Conservation (phyloP, 2,113 vertebrate species). For the Podiceps cristatus region DNA sequence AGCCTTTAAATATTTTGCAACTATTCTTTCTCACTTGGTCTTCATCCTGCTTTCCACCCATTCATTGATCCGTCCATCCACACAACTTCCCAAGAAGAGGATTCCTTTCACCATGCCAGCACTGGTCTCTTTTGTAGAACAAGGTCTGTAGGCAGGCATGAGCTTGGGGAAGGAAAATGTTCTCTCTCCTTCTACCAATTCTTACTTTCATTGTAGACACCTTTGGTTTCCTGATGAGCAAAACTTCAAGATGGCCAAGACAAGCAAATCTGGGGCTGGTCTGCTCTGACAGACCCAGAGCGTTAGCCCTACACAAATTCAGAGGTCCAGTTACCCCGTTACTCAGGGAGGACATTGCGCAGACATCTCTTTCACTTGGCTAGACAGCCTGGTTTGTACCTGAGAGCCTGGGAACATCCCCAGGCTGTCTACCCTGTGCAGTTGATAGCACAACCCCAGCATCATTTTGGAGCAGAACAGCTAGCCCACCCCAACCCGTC, state of each 20-base stretch:
- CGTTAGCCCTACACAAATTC: not conserved
- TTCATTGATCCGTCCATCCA: not conserved
- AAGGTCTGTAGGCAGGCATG: not conserved
- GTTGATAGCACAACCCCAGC: not conserved
- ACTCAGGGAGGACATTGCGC: not conserved
- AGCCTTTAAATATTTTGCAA: not conserved
- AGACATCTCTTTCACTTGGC: rapidly evolving
- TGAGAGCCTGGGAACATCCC: not conserved
- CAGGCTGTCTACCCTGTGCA: not conserved
- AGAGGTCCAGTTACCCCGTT: not conserved
- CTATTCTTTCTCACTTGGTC: not conserved
- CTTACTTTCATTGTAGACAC: not conserved
- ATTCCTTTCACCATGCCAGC: not conserved
- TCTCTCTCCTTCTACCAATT: not conserved
- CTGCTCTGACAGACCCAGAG: not conserved
- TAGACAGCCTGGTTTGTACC: not conserved
- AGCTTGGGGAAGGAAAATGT: not conserved
- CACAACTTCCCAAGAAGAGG: not conserved
- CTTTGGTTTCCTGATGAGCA: not conserved
- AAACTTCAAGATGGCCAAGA: not conserved
- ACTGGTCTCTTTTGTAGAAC: not conserved
- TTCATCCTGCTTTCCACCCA: not conserved
- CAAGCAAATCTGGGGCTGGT: not conserved
- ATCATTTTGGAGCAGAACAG: not conserved
- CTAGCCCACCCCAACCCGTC: not conserved